These are phyloP conservation scores for Ranitomeya imitator DNA, from an alignment of 2,113 vertebrate species.

Conservation along the genomic window DNA sequence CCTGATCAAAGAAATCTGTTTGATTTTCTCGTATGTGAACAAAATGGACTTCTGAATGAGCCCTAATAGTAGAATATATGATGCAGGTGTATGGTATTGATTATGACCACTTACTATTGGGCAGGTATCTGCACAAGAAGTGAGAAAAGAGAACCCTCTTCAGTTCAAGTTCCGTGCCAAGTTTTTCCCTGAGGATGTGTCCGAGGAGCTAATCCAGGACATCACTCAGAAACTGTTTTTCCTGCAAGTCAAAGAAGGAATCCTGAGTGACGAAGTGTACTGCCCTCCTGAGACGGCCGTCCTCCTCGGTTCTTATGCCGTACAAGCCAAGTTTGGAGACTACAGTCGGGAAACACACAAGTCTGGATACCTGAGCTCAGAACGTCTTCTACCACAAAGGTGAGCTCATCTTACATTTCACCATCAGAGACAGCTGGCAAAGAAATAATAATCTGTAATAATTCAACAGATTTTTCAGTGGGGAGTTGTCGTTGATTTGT, in stretches of 20 bases:
- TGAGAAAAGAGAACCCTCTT: conserved; percentile 90
- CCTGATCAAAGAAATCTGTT: no score
- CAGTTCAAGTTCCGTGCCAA: conserved; percentile 95
- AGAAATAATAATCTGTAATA: no score
- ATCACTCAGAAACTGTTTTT: conserved; percentile 97
- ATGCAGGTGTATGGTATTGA: background rate
- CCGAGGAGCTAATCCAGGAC: conserved; percentile 94
- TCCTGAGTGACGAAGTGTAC: conserved; percentile 91
- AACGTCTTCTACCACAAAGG: conserved; percentile 90
- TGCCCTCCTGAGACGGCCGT: conserved; percentile 95
- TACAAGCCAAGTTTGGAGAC: conserved; percentile 96
- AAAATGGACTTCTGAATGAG: no score
- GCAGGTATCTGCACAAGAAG: conserved; percentile 90
- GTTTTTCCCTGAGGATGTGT: conserved; percentile 93
- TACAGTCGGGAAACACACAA: conserved; percentile 84
- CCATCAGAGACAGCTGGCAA: no score
- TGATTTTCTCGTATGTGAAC: no score
- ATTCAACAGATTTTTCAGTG: no score
- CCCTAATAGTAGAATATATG: background rate
- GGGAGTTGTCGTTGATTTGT: no score
- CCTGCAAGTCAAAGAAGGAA: conserved; percentile 91
- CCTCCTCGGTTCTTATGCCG: conserved; percentile 91
- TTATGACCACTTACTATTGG: background rate
- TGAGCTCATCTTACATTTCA: conserved; percentile 65
- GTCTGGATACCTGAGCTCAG: conserved; percentile 86